A percentile compares a stretch with the other conserved stretches of the same genome.
Conservation (phyloP, 2,797 vertebrate genomes). For the Hoplostethus atlanticus region DNA sequence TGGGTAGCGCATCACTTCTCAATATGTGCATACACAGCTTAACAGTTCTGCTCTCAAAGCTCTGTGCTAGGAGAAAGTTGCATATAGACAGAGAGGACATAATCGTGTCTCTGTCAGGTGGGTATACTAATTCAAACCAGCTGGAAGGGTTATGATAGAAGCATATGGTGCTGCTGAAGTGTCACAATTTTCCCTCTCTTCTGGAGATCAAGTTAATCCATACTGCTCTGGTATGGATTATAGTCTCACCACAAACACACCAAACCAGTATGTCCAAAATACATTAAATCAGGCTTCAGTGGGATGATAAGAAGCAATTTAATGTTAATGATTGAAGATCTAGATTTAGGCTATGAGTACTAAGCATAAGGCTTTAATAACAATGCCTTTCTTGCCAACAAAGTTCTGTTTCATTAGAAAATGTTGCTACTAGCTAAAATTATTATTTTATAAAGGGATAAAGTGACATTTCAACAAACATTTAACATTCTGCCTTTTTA, state of each 20-base stretch:
- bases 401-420: too few species aligned
- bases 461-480: neutral
- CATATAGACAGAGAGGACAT: constrained; percentile 15
- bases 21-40: constrained; percentile 47
- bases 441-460: neutral
- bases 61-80: constrained; percentile 27
- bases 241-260: constrained; percentile 6
- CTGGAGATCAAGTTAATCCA: constrained; percentile 50
- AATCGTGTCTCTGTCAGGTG: constrained; percentile 34
- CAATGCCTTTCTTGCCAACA: too few species aligned
- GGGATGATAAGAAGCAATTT: neutral
- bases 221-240: constrained; percentile 26
- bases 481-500: neutral
- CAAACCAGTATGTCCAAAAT: neutral
- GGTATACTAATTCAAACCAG: constrained; percentile 41
- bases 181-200: constrained; percentile 30
- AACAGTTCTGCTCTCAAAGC: constrained; percentile 70
- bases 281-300: too few species aligned
- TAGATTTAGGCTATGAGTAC: too few species aligned
- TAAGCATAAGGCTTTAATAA: too few species aligned
- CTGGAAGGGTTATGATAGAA: constrained; percentile 28
- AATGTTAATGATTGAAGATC: neutral
- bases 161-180: constrained; percentile 14
- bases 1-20: constrained; percentile 76
- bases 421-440: too few species aligned